A percentile compares a stretch with the other conserved stretches of the same genome.
Conservation (phyloP, 2,888 invertebrate species). For the Platynereis dumerilii region DNA sequence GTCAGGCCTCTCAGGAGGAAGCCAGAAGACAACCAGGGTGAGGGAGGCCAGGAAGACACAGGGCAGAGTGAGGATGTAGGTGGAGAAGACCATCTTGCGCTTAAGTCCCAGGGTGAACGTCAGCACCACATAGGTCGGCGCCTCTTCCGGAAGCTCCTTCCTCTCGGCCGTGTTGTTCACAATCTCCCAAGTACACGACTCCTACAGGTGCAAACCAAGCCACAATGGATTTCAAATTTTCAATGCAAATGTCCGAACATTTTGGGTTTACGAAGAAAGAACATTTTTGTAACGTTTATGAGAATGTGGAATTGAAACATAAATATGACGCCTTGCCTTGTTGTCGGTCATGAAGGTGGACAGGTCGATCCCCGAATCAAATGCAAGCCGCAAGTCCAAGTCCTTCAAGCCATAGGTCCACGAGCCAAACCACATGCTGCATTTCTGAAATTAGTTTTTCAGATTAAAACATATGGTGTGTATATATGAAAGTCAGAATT, state of each 20-base stretch:
- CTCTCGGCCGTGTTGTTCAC: constrained; percentile 26
- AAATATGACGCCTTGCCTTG: too few species aligned
- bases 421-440: constrained; percentile 37
- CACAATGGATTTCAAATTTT: not conserved
- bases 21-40: constrained; percentile 39
- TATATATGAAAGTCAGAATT: too few species aligned
- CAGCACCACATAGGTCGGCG: constrained; percentile 28
- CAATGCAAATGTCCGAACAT: not conserved
- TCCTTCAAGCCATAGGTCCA: constrained; percentile 27
- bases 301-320: too few species aligned
- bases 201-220: constrained; percentile 1
- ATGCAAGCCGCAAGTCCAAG: constrained; percentile 29
- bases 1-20: constrained; percentile 38
- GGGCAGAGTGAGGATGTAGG: constrained; percentile 37
- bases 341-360: constrained; percentile 34
- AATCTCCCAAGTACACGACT: constrained; percentile 33
- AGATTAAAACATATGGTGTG: too few species aligned
- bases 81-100: constrained; percentile 36
- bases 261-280: too few species aligned
- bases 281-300: too few species aligned
- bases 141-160: constrained; percentile 17
- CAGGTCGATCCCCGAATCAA: constrained; percentile 31
- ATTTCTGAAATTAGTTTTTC: constrained; percentile 27
- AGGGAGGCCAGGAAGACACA: constrained; percentile 37
- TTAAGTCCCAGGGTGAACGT: constrained; percentile 26